These are phyloP conservation scores for Acrossocheilus fasciatus DNA, from an alignment of 2,797 vertebrate species.

Conservation along the genomic window DNA sequence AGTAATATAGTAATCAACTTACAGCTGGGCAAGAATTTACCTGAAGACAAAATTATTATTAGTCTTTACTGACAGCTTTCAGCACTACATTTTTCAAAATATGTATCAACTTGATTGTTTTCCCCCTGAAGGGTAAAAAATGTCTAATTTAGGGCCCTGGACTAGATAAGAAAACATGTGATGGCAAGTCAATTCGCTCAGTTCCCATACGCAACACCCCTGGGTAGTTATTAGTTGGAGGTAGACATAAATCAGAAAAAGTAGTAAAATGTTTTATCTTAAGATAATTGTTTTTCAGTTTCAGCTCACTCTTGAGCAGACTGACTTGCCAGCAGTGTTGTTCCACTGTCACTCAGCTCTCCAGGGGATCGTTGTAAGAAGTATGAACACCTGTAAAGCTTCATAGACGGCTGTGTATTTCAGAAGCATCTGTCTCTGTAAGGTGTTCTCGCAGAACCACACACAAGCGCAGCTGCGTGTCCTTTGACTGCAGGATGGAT, in stretches of 20 bases:
- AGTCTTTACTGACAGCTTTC: not conserved
- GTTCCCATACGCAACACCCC: not conserved
- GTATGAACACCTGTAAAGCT: conserved; percentile 24
- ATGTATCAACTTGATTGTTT: not conserved
- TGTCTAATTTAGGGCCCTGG: not conserved
- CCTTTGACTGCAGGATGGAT: not conserved
- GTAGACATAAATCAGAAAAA: not conserved
- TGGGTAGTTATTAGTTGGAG: not conserved
- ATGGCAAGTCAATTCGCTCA: not conserved
- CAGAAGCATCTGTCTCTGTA: conserved; percentile 2
- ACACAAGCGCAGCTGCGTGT: not conserved
- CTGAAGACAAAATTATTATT: not conserved
- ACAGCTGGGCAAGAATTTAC: not conserved
- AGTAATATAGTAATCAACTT: not conserved
- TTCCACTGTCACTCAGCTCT: conserved; percentile 9
- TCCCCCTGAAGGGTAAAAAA: not conserved
- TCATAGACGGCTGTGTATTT: not conserved
- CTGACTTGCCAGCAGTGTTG: conserved; percentile 1
- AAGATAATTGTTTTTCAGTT: conserved; percentile 3
- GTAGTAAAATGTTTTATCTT: conserved; percentile 16
- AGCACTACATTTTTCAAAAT: conserved; percentile 13
- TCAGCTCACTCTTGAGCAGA: not conserved
- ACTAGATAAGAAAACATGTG: conserved; percentile 17
- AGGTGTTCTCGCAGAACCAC: not conserved
- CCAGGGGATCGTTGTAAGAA: conserved; percentile 6